These are phyloP conservation scores for Anoura caudifer DNA, from an alignment of 2,113 vertebrate genomes.

Conservation along the genomic window DNA sequence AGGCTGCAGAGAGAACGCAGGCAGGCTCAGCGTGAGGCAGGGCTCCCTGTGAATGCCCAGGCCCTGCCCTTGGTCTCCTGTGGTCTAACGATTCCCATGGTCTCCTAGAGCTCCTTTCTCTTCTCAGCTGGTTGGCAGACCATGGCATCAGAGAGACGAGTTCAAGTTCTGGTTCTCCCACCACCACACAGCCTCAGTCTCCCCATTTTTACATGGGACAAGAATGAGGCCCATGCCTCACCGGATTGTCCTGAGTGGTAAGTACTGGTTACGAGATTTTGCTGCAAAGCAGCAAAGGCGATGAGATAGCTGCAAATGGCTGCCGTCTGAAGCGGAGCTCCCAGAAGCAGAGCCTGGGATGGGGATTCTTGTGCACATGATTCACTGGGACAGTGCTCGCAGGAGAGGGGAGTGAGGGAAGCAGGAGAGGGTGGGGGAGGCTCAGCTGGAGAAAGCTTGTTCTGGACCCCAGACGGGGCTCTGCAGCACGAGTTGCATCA, in stretches of 20 bases:
- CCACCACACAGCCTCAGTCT: neutral
- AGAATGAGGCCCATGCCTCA: neutral
- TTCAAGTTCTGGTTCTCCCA: neutral
- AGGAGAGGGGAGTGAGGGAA: neutral
- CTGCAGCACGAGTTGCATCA: neutral
- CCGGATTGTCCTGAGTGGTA: neutral
- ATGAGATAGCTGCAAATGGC: neutral
- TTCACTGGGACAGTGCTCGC: accelerated
- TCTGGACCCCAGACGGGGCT: neutral
- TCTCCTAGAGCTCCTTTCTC: neutral
- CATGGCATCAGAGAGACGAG: neutral
- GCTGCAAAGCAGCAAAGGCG: neutral
- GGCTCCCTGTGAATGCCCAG: accelerated
- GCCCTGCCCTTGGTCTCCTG: accelerated
- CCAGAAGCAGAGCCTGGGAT: neutral
- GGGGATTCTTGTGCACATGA: neutral
- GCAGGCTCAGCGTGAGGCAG: accelerated
- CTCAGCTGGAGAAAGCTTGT: neutral
- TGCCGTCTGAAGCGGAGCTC: accelerated
- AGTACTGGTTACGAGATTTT: neutral
- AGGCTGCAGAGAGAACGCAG: neutral
- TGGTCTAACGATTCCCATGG: accelerated
- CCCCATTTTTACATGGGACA: neutral
- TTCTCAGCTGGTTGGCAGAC: neutral
- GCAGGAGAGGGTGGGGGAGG: neutral